These are phyloP conservation scores for Carapus acus DNA, from an alignment of 2,797 vertebrate species.

Conservation along the genomic window DNA sequence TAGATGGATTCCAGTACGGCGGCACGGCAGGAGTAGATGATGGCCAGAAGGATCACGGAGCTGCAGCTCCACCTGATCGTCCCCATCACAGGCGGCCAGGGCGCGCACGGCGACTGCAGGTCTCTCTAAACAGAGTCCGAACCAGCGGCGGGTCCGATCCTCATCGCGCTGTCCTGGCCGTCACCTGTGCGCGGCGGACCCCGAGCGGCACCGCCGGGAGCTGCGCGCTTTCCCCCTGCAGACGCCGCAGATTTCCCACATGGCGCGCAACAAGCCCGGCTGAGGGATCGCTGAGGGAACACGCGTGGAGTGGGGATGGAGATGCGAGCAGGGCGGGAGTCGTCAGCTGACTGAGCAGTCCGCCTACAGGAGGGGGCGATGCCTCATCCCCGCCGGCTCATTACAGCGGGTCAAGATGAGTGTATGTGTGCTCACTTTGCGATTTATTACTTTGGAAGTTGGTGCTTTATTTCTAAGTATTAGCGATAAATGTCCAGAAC, in stretches of 20 bases:
- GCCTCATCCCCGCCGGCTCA: too few species aligned
- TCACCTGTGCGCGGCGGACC: slow-evolving; percentile 46
- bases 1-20: slow-evolving; percentile 70
- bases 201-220: slow-evolving; percentile 21
- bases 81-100: slow-evolving; percentile 63
- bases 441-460: too few species aligned
- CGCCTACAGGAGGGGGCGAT: slow-evolving; percentile 34
- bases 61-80: slow-evolving; percentile 50
- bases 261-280: slow-evolving; percentile 59
- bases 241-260: slow-evolving; percentile 43
- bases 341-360: slow-evolving; percentile 58
- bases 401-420: too few species aligned
- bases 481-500: too few species aligned
- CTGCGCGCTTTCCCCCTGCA: slow-evolving; percentile 23
- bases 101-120: slow-evolving; percentile 26
- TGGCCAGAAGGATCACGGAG: slow-evolving; percentile 50
- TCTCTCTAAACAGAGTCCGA: slow-evolving; percentile 45
- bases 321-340: slow-evolving; percentile 44
- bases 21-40: slow-evolving; percentile 54
- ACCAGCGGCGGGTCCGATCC: background rate
- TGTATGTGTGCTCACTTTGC: too few species aligned
- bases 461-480: too few species aligned
- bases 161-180: slow-evolving; percentile 47
- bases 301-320: slow-evolving; percentile 30
- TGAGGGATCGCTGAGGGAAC: slow-evolving; percentile 44